These are phyloP conservation scores for Macaca nemestrina DNA, from an alignment of 2,113 vertebrate species.

Conservation along the genomic window DNA sequence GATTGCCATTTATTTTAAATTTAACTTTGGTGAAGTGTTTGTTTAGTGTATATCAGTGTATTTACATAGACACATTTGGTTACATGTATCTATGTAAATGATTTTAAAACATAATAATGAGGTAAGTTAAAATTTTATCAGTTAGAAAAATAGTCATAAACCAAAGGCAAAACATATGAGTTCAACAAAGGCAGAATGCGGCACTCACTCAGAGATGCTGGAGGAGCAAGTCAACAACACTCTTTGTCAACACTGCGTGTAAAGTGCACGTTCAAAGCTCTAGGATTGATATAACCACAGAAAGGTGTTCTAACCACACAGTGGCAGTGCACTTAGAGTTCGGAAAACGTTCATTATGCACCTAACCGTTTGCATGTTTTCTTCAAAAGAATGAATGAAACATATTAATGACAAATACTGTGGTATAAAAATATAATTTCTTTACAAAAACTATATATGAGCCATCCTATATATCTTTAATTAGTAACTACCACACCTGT, in stretches of 20 bases:
- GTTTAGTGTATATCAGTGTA: slow-evolving; percentile 65
- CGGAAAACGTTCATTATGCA: not conserved
- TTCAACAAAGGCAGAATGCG: slow-evolving; percentile 36
- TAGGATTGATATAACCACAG: slow-evolving; percentile 62
- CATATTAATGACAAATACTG: slow-evolving; percentile 77
- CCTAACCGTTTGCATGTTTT: slow-evolving; percentile 74
- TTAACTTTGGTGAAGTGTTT: slow-evolving; percentile 73
- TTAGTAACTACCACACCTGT: slow-evolving; percentile 70
- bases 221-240: slow-evolving; percentile 59
- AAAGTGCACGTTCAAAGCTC: slow-evolving; percentile 63
- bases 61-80: not conserved
- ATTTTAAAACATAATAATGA: slow-evolving; percentile 76
- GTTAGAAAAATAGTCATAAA: slow-evolving; percentile 83
- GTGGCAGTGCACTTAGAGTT: slow-evolving; percentile 73
- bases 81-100: slow-evolving; percentile 63
- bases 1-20: slow-evolving; percentile 75
- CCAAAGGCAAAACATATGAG: slow-evolving; percentile 77
- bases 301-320: slow-evolving; percentile 11
- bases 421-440: slow-evolving; percentile 78
- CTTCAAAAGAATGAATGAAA: slow-evolving; percentile 62
- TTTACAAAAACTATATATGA: slow-evolving; percentile 82
- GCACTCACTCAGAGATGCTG: slow-evolving; percentile 61
- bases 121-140: slow-evolving; percentile 75
- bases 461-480: slow-evolving; percentile 81
- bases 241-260: slow-evolving; percentile 68